Conservation (phyloP, 1,140 invertebrate genomes). For the Campoletis sonorensis region DNA sequence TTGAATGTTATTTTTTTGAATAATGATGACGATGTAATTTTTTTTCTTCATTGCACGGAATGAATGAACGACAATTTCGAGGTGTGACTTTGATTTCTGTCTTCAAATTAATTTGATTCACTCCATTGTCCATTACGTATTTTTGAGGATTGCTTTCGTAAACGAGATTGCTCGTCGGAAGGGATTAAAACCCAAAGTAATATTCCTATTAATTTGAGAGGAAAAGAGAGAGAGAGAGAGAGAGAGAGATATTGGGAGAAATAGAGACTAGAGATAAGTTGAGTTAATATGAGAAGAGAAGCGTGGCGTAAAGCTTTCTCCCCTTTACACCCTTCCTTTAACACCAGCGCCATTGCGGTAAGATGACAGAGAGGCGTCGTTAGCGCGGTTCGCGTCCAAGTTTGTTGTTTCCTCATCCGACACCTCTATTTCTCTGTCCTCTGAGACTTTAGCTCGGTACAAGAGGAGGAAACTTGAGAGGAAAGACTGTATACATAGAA, state of each 20-base stretch:
- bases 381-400: slow-evolving; percentile 34
- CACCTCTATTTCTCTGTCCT: slow-evolving; percentile 20
- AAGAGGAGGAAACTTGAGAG: not conserved
- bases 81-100: no score
- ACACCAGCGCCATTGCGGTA: slow-evolving; percentile 30
- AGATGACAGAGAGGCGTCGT: slow-evolving; percentile 50
- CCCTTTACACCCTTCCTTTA: not conserved
- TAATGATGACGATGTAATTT: no score
- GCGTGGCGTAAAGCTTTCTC: slow-evolving; percentile 6
- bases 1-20: no score
- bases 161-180: no score
- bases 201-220: slow-evolving; percentile 27
- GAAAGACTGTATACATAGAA: not conserved
- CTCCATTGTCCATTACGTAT: not conserved
- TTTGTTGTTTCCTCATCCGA: slow-evolving; percentile 44
- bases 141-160: slow-evolving; percentile 53
- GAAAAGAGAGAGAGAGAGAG: slow-evolving; percentile 12
- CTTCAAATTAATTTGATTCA: no score
- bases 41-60: no score
- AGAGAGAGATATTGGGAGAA: slow-evolving; percentile 18
- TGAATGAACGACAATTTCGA: no score
- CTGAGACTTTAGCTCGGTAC: not conserved
- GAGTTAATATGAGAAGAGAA: slow-evolving; percentile 16
- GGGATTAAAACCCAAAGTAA: slow-evolving; percentile 44
- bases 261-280: not conserved